Evolutionary conservation across 1,140 invertebrate genomes (phyloP), one percentile per base, ranked within the genome.

Genomic region (Akabosia matsudoensis): DNA sequence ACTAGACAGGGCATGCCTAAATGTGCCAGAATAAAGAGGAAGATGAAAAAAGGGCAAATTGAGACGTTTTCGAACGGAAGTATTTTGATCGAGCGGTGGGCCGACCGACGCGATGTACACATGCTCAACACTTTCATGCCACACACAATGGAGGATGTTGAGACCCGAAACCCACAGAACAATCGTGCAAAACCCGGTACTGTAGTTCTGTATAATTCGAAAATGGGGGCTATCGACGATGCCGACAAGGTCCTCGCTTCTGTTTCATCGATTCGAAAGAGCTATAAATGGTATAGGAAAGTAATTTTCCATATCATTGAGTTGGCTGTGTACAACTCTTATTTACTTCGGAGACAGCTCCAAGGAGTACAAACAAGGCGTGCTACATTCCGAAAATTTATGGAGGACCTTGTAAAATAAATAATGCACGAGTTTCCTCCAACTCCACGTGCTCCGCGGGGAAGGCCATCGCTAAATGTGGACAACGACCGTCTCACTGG

Each of bases 71-170:
- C 67, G 24, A 30, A 34, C 18, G 30, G 33, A 10, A 30, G 18
- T 3, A 70, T 70, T 10, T 18, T 70, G 7, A 22, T 70, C 33
- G 67, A 28, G 24, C 28, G 67, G 2, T 70, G 70, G 70, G 13
- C 7, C 3, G 70, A 72, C 45, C 30, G 70, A 1, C 16, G 70
- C 7, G 70, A 72, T 14, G 70, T 72, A 3, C 13, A 10, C 14
- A 72, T 72, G 70, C 70, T 72, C 4, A 72, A 24, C 22, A 72
- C 70, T 3, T 72, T 22, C 26, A 45, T 72, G 4, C 70, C 70
- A 16, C 70, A 72, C 22, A 13, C 3, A 34, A 72, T 72, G 70
- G 70, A 10, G 18, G 7, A 72, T 45, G 30, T 37, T 22, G 10
- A 16, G 3, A 7, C 70, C 1, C 33, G 7, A 24, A 72, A 72